phyloP scores from a whole-genome alignment of 2,888 invertebrate genomes.

The Diabrotica balteata region DNA sequence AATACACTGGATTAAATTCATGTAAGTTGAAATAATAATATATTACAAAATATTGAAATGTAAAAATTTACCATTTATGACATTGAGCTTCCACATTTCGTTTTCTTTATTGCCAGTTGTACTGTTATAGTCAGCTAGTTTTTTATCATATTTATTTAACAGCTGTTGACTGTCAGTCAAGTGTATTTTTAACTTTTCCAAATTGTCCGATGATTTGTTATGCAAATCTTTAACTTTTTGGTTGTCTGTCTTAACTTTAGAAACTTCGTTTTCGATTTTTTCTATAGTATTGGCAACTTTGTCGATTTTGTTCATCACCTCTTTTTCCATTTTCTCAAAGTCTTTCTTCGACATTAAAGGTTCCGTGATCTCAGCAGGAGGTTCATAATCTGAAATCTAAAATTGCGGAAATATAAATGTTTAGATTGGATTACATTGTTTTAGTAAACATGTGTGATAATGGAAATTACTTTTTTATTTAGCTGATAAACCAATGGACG shows the following conservation, averaged over 20 bases:
- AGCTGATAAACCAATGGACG: too few relatives aligned
- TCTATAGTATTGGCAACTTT: slow-evolving; percentile 46
- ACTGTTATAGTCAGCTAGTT: slow-evolving; percentile 62
- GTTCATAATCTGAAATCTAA: slow-evolving; percentile 36
- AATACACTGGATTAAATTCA: too few relatives aligned
- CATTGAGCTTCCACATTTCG: slow-evolving; percentile 53
- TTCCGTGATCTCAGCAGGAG: slow-evolving; percentile 43
- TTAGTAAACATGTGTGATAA: neutral
- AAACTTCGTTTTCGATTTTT: slow-evolving; percentile 52
- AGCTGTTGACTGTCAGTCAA: slow-evolving; percentile 64
- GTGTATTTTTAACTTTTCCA: slow-evolving; percentile 60
- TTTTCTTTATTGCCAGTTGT: slow-evolving; percentile 46
- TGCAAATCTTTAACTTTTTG: slow-evolving; percentile 60
- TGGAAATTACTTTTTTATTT: neutral
- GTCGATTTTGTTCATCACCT: slow-evolving; percentile 53
- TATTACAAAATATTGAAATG: too few relatives aligned
- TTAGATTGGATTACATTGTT: too few relatives aligned
- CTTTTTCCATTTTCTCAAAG: slow-evolving; percentile 49
- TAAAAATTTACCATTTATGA: slow-evolving; percentile 50
- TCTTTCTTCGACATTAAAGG: slow-evolving; percentile 50
- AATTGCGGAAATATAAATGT: neutral
- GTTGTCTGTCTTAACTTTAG: slow-evolving; percentile 55
- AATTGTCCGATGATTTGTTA: slow-evolving; percentile 58
- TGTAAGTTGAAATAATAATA: too few relatives aligned
- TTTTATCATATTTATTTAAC: slow-evolving; percentile 66